Conservation (phyloP, 2,888 invertebrate genomes). For the Pollenia amentaria region DNA sequence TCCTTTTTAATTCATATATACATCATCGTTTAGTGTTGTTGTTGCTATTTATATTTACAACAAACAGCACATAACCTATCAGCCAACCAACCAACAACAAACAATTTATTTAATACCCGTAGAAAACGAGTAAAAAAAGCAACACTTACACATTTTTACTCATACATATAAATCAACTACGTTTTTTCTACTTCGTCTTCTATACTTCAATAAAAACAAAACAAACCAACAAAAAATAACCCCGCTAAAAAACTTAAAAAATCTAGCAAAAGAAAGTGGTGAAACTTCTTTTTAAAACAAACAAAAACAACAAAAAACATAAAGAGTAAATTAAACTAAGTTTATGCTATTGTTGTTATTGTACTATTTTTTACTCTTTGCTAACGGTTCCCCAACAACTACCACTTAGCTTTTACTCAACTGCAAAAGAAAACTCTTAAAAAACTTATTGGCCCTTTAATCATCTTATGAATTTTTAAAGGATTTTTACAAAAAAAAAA, state of each 20-base stretch:
- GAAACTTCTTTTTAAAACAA: constrained; percentile 70
- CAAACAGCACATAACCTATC: constrained; percentile 54
- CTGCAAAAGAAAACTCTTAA: neutral
- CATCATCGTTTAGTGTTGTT: constrained; percentile 54
- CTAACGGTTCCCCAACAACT: constrained; percentile 12
- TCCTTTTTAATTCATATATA: constrained; percentile 72
- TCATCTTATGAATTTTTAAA: constrained; percentile 1
- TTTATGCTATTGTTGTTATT: constrained; percentile 38
- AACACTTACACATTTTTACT: constrained; percentile 54
- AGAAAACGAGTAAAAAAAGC: constrained; percentile 67
- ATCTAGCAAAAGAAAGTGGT: constrained; percentile 73
- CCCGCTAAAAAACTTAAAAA: constrained; percentile 63
- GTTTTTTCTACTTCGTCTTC: constrained; percentile 52
- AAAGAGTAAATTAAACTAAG: constrained; percentile 27
- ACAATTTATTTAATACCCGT: constrained; percentile 49
- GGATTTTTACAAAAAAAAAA: constrained; percentile 1
- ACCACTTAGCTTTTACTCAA: neutral
- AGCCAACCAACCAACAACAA: constrained; percentile 53
- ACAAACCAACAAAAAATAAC: constrained; percentile 57
- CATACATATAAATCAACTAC: constrained; percentile 68
- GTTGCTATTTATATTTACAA: constrained; percentile 57
- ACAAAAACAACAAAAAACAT: constrained; percentile 25
- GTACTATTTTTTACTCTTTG: constrained; percentile 17
- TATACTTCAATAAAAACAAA: constrained; percentile 48
- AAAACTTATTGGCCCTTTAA: neutral